Evolutionary conservation across 2,888 invertebrate genomes (phyloP).

Genomic region (Leuctra nigra): DNA sequence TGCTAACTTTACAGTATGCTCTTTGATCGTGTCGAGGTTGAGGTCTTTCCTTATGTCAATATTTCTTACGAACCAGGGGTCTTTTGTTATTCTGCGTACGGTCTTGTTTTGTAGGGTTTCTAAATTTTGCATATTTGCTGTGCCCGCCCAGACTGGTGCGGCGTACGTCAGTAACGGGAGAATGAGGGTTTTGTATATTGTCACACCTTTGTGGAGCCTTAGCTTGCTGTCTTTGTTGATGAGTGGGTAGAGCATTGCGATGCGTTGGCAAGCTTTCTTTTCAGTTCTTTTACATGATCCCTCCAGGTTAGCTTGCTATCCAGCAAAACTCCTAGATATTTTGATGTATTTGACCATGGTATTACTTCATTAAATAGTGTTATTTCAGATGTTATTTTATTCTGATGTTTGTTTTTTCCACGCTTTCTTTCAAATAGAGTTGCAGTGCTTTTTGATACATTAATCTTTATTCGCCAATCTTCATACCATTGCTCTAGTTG

Average conservation of each 20-base stretch:
- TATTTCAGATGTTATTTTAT: no score
- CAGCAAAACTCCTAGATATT: conserved; percentile 8
- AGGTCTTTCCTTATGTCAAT: no score
- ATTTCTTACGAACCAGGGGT: not conserved
- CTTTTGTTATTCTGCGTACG: not conserved
- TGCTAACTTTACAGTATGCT: no score
- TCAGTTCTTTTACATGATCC: conserved; percentile 1
- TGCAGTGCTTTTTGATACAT: not conserved
- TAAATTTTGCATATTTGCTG: not conserved
- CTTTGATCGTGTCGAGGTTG: no score
- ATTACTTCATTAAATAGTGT: conserved; percentile 2
- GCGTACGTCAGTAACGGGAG: not conserved
- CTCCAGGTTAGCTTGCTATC: conserved; percentile 9
- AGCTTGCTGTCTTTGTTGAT: not conserved
- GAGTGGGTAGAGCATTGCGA: not conserved
- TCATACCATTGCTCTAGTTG: not conserved
- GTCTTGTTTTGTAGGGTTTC: not conserved
- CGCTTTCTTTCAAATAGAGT: conserved; percentile 1
- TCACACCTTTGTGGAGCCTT: not conserved
- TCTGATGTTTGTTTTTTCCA: not conserved
- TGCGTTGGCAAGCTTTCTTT: not conserved
- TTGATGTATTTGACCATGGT: not conserved
- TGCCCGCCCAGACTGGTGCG: not conserved
- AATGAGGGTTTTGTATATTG: not conserved
- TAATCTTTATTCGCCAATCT: conserved; percentile 12